Conservation (phyloP, 1,140 invertebrate genomes). For the Babylonia areolata region DNA sequence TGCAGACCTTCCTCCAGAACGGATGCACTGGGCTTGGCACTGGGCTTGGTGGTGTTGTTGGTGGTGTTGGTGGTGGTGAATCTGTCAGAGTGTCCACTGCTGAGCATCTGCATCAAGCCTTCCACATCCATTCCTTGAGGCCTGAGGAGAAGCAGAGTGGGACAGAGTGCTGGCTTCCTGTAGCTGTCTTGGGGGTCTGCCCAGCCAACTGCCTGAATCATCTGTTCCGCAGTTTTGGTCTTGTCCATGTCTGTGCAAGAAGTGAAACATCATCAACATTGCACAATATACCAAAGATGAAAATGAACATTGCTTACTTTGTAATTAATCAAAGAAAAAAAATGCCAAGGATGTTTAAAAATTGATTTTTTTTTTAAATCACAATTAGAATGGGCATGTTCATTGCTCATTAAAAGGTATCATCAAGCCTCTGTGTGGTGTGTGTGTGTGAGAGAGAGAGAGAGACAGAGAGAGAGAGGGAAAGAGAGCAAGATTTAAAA, state of each 20-base stretch:
- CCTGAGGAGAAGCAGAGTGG: neutral
- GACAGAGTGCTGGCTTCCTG: neutral
- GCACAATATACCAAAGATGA: no score
- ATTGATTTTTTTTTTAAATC: no score
- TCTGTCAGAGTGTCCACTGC: neutral
- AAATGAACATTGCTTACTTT: no score
- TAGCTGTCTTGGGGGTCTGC: neutral
- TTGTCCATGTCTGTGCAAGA: conserved; percentile 17
- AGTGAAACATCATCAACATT: neutral
- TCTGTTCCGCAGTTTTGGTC: neutral
- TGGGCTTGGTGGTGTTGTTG: neutral
- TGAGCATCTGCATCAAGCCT: neutral
- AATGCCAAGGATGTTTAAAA: no score
- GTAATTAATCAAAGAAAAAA: no score
- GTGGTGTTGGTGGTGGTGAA: neutral
- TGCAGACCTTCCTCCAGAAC: neutral
- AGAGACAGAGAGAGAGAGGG: no score
- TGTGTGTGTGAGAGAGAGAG: no score
- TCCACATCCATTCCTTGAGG: neutral
- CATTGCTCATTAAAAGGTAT: no score
- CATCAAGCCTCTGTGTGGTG: no score
- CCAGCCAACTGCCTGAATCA: neutral
- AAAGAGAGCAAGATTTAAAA: no score
- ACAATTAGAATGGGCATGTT: no score
- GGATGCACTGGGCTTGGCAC: neutral